Evolutionary conservation across 2,888 invertebrate species (phyloP), one percentile per base, ranked within the genome.

Genomic region (Epistrophe grossulariae): DNA sequence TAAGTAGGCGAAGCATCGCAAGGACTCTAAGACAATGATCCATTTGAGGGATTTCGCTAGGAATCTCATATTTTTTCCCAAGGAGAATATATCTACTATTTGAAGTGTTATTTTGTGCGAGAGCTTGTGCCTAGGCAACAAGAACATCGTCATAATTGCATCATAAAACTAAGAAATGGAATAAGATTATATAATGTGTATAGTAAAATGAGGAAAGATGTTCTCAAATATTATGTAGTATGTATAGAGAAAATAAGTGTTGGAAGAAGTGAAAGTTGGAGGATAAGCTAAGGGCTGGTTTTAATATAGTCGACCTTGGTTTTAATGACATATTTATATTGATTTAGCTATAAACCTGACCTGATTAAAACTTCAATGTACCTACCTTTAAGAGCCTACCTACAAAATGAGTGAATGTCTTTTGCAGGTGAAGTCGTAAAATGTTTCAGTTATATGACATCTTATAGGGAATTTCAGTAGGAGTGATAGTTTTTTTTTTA

Each of bases 141-240:
- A 62, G 48, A 84, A 74, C 66, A 52, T 66, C 71, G 57, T 82
- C 77, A 82, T 76, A 80, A 80, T 84, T 84, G 80, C 64, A 84
- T 76, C 76, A 72, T 72, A 74, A 80, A 84, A 84, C 80, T 84
- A 72, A 72, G 57, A 66, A 76, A 80, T 35, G 38, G 48, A 71
- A 59, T 19, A 66, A 71, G 40, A 55, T n/a, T n/a, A n/a, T n/a
- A n/a, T n/a, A n/a, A n/a, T n/a, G n/a, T n/a, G n/a, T 19, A 24
- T 15, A 28, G 45, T 62, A 19, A 71, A 62, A 66, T 50, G 50
- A 57, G 59, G 59, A 76, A 71, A 15, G 40, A 40, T 70, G 70
- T 40, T 52, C 28, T 55, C 28, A 28, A 55, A 55, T 24, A 24
- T 1, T 48, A 48, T 10, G n/a, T n/a, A n/a, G n/a, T n/a, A 10